phyloP scores from a whole-genome alignment of 2,888 invertebrate genomes.

The Nemotelus nigrinus region DNA sequence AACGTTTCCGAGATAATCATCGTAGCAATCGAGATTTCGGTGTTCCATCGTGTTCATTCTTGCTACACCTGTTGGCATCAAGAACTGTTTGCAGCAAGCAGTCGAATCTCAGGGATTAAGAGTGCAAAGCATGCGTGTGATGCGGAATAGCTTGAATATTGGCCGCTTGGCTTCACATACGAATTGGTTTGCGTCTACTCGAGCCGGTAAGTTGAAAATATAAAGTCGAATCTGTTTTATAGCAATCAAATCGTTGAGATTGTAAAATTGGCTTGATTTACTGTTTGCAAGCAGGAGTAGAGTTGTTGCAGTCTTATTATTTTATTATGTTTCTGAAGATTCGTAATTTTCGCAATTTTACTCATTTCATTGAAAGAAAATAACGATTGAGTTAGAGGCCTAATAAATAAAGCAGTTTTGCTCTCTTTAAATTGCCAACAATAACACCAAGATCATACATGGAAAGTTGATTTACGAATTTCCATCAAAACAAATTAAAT shows the following conservation, averaged over 20 bases:
- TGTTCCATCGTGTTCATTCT: too few relatives aligned
- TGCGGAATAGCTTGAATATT: constrained; percentile 43
- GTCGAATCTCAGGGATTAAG: neutral
- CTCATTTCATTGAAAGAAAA: too few relatives aligned
- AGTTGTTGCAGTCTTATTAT: neutral
- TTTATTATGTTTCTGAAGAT: neutral
- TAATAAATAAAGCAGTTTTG: too few relatives aligned
- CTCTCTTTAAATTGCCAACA: too few relatives aligned
- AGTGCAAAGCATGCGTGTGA: constrained; percentile 38
- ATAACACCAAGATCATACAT: too few relatives aligned
- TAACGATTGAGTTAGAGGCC: too few relatives aligned
- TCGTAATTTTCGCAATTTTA: too few relatives aligned
- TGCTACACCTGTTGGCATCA: constrained; percentile 24
- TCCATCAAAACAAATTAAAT: too few relatives aligned
- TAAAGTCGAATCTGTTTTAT: too few relatives aligned
- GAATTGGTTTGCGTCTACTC: constrained; percentile 17
- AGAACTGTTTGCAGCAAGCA: neutral
- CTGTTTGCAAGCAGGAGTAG: neutral
- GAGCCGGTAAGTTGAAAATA: constrained; percentile 37
- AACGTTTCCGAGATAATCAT: neutral
- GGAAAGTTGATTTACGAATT: too few relatives aligned
- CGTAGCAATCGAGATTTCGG: too few relatives aligned
- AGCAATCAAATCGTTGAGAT: too few relatives aligned
- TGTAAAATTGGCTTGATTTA: neutral
- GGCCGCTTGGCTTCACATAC: constrained; percentile 42